Evolutionary conservation across 2,888 invertebrate species (phyloP), one percentile per base, ranked within the genome.

Genomic region (Physocephala rufipes): DNA sequence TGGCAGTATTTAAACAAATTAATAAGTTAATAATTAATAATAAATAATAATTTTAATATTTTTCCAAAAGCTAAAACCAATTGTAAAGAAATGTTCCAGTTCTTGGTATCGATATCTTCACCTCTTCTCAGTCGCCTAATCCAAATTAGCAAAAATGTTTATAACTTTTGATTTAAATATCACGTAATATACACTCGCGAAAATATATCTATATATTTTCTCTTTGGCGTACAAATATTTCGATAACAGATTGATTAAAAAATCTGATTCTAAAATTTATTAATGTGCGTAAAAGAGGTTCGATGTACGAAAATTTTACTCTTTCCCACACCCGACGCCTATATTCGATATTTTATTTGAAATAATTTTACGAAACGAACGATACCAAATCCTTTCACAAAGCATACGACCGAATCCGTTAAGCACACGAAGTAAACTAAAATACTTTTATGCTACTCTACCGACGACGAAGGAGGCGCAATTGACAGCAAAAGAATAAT

Each of bases 401-500:
- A 73, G 59, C 68, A 59, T 74, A 75, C 74, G 61, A 75, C 77
- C 71, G 74, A 76, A 73, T 75, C 61, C 76, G 72, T 74, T 68
- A 74, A 77, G 71, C 74, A 74, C 73, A 74, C 75, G 71, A 74
- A 74, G 64, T 74, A 75, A 74, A 78, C 78, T 78, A 76, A 78
- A 61, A 28, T 58, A 19, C 4, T 21, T 19, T 28, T 26, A 28
- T 21, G 30, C 36, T 47, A 24, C 45, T 19, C 36, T 16, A 7
- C 55, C 19, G 5, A 19, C 24, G 19, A 13, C 4, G 36, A 36
- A 36, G 9, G 36, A 36, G 36, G 16, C 43, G 36, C 19, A 24
- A 16, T 58, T 67, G 67, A 67, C 67, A 43, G 13, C 24, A 58
- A 67, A 53, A 30, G n/a, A 7, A 15, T 21, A n/a, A 9, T 19